Conservation (phyloP, 2,888 invertebrate genomes). For the Heliconius charithonia region DNA sequence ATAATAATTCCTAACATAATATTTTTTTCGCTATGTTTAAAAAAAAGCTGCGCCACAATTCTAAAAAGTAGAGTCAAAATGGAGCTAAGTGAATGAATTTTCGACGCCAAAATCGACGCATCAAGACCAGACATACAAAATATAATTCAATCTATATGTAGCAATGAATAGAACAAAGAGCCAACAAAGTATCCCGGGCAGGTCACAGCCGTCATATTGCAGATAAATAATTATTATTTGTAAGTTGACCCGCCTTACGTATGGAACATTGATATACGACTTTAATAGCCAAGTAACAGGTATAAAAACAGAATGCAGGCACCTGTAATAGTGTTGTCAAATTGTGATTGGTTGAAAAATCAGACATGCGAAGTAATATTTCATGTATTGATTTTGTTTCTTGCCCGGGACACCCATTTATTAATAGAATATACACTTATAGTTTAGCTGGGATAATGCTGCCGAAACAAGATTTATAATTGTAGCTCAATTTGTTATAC, state of each 20-base stretch:
- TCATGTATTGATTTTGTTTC: slow-evolving; percentile 9
- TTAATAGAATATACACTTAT: not conserved
- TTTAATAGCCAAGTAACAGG: not conserved
- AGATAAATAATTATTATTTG: not conserved
- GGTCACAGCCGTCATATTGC: not conserved
- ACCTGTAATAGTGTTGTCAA: not conserved
- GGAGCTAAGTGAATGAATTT: too few relatives aligned
- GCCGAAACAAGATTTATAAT: not conserved
- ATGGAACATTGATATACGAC: not conserved
- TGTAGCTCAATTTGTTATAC: not conserved
- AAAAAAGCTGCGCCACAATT: too few relatives aligned
- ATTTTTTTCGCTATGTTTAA: too few relatives aligned
- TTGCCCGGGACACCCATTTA: slow-evolving; percentile 3
- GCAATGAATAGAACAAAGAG: not conserved
- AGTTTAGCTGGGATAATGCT: not conserved
- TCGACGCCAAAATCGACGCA: too few relatives aligned
- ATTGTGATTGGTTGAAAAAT: not conserved
- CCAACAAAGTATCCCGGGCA: not conserved
- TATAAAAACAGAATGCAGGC: not conserved
- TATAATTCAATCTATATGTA: not conserved
- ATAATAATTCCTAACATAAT: too few relatives aligned
- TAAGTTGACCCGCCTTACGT: not conserved
- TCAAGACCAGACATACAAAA: not conserved
- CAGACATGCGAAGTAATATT: slow-evolving; percentile 5
- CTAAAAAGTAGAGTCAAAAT: too few relatives aligned